A percentile compares a stretch with the other conserved stretches of the same genome.
These are phyloP conservation scores for Drosophila paranaensis DNA, from an alignment of 2,888 invertebrate species.

Conservation along the genomic window DNA sequence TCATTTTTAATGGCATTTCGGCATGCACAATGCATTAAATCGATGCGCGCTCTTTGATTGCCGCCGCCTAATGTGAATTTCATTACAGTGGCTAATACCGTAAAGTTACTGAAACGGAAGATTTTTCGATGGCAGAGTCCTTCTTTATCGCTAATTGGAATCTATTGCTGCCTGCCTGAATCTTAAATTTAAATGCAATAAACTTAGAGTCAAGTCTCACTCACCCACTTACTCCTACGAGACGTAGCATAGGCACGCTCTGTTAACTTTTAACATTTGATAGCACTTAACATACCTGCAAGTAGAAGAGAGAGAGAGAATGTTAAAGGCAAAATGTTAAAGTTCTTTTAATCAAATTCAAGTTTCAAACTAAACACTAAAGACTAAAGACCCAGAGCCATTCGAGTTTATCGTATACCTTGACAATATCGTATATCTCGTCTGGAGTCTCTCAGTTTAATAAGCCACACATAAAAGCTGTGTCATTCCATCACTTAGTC, in stretches of 20 bases:
- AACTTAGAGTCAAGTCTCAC: background rate
- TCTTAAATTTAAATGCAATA: background rate
- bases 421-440: background rate
- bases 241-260: too few relatives aligned
- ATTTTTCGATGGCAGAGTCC: slow-evolving; percentile 7
- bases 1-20: slow-evolving; percentile 42
- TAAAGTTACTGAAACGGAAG: slow-evolving; percentile 12
- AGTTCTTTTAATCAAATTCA: background rate
- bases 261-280: too few relatives aligned
- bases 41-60: slow-evolving; percentile 24
- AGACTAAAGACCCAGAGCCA: background rate
- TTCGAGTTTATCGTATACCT: background rate
- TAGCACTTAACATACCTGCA: slow-evolving; percentile 49
- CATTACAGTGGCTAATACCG: slow-evolving; percentile 1
- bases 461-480: slow-evolving; percentile 33
- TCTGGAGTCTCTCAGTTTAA: slow-evolving; percentile 16
- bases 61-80: slow-evolving; percentile 20
- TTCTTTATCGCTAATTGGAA: slow-evolving; percentile 15
- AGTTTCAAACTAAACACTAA: too few relatives aligned
- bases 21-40: slow-evolving; percentile 15
- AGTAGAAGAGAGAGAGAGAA: slow-evolving; percentile 13
- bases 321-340: background rate
- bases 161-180: background rate
- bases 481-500: slow-evolving; percentile 19
- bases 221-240: too few relatives aligned